Base-by-base conservation (phyloP, 2,888 invertebrate genomes). In the Cheilosia vulpina region DNA sequence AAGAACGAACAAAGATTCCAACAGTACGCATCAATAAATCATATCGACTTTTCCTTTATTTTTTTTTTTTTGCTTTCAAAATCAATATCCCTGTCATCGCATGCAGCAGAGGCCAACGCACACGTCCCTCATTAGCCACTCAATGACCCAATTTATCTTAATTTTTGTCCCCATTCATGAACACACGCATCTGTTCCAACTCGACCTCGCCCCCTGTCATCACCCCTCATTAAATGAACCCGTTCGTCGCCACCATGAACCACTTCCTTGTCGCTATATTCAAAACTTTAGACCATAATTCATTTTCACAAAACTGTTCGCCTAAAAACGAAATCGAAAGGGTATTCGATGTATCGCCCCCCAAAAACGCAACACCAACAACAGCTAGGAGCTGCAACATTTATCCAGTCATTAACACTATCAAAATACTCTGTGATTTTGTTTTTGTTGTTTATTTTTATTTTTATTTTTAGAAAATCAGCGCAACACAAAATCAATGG, bases 101-200 rank as follows among this genome's bases (percentile, higher is more conserved):
- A 15, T 47, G 43, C 17, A 41, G 19, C 34, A 21, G 24, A 52
- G 43, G 62, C 34, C 38, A 53, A 6, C 31, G 34, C 76, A 81
- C 85, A 77, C 81, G 76, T 68, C 72, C 69, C 81, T 81, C 85
- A 85, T 85, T 85, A 85, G 85, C 68, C 81, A 77, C 76, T 85
- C 85, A 85, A 63, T 85, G 85, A 81, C 80, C 85, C 60, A 85
- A 81, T 85, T 85, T 60, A 81, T 85, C 85, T 85, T 85, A 85
- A 85, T 85, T 85, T 77, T 77, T 68, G 76, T 85, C 62, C 58
- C 76, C 77, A 79, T 75, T 75, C 75, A 79, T 65, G 68, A 58
- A 38, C 45, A 60, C 55, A 47, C 63, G 75, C 80, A 84, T 84
- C 73, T 84, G 80, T 65, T 73, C 47, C 73, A 60, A 58, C 75